Base-by-base conservation (phyloP, 1,140 invertebrate genomes). In the Drosophila yakuba region DNA sequence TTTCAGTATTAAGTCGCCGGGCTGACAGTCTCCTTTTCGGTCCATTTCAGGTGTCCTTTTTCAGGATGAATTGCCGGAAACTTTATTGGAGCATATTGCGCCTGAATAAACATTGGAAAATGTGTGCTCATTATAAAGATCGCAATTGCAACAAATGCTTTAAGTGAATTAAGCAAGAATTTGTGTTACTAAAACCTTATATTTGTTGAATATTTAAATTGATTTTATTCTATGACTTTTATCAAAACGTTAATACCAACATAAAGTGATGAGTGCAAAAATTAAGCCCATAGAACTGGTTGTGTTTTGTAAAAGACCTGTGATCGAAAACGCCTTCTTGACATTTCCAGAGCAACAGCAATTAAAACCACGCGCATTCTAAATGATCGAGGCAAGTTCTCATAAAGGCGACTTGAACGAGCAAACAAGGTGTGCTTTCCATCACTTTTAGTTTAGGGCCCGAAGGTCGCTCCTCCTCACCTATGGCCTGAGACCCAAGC, bases 401-500 rank as follows among this genome's bases (percentile, higher is more conserved):
- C 51, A 74, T n/a, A 64, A 41, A 28, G 12, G 38, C n/a, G 17
- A 6, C 25, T n/a, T 28, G 63, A 72, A 36, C 25, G 20, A 58
- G 51, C 17, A 60, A 39, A 55, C 56, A 56, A 55, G n/a, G 47
- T n/a, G n/a, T n/a, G n/a, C n/a, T n/a, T n/a, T 56, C 25, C 36
- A 6, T 63, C 14, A 48, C 41, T 38, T 50, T 15, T 48, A 17
- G n/a, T 41, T 59, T 10, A 11, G 17, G 3, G 12, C 25, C 23
- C 35, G 47, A 62, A 83, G 67, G 74, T 85, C 32, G 45, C 63
- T 51, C 28, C 20, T 43, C n/a, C 35, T 55, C 17, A 35, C 1
- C 28, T 32, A 4, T 35, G 48, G 14, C 3, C 7, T 15, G 3
- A 48, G 28, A 32, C 47, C 47, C 4, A 48, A 36, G n/a, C 14